phyloP scores from a whole-genome alignment of 2,888 invertebrate genomes.

The Perithous albicinctus region DNA sequence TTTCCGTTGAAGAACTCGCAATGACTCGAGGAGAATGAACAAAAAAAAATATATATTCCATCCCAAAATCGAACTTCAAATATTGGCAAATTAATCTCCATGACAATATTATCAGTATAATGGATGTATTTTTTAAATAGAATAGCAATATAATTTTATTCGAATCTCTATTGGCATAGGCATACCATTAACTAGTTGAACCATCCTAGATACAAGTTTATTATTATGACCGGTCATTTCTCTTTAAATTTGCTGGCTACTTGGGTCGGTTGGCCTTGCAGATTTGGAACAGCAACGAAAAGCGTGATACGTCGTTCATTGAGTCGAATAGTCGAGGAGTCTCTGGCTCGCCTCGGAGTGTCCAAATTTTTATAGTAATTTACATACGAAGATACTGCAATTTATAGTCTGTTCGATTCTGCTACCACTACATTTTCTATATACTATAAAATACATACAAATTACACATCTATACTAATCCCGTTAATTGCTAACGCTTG shows the following conservation, averaged over 20 bases:
- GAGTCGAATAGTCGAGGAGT: conserved; percentile 31
- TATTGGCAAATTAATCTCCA: too few species aligned
- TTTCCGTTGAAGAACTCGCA: too few species aligned
- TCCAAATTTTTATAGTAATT: conserved; percentile 44
- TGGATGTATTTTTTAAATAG: not conserved
- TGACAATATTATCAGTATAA: not conserved
- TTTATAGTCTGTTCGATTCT: conserved; percentile 28
- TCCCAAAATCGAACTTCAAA: too few species aligned
- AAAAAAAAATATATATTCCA: too few species aligned
- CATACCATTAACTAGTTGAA: not conserved
- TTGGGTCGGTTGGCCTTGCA: not conserved
- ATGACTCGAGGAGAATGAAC: too few species aligned
- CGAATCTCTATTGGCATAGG: not conserved
- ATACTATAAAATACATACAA: not conserved
- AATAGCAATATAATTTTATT: not conserved
- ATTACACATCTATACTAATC: not conserved
- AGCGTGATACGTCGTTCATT: conserved; percentile 22
- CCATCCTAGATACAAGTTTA: not conserved
- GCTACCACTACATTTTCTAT: not conserved
- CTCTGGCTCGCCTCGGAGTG: conserved; percentile 3
- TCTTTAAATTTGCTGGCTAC: not conserved
- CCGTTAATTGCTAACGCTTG: not conserved
- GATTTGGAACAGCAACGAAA: conserved; percentile 6
- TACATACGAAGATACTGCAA: conserved; percentile 19
- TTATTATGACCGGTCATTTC: conserved; percentile 18